Percentiles rank a stretch among this genome's conserved stretches.
Conservation (phyloP, 2,797 vertebrate genomes). For the Mormyrops attenuatus region DNA sequence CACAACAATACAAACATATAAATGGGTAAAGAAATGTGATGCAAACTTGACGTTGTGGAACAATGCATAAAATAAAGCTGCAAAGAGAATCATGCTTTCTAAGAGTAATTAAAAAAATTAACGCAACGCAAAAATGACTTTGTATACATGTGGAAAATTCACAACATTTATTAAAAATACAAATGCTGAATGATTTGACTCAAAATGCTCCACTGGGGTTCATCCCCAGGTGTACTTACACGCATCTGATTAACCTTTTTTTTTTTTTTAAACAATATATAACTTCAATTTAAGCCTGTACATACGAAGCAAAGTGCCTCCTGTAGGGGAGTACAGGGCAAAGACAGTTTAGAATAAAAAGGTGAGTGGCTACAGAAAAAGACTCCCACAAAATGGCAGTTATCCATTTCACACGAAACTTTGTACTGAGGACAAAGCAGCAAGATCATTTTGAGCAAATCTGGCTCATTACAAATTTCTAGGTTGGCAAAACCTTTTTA, state of each 20-base stretch:
- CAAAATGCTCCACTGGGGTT: constrained; percentile 50
- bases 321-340: constrained; percentile 44
- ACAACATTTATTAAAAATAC: constrained; percentile 60
- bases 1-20: constrained; percentile 34
- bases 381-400: constrained; percentile 74
- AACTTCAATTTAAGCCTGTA: constrained; percentile 54
- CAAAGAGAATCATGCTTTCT: constrained; percentile 58
- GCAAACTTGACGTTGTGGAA: constrained; percentile 37
- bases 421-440: constrained; percentile 60
- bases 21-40: constrained; percentile 34
- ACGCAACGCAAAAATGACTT: constrained; percentile 65
- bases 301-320: constrained; percentile 57
- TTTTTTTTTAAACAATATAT: constrained; percentile 51
- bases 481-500: constrained; percentile 57
- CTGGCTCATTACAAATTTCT: constrained; percentile 63
- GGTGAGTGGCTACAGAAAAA: constrained; percentile 70
- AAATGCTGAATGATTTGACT: constrained; percentile 61
- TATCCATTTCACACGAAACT: constrained; percentile 56
- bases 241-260: constrained; percentile 48
- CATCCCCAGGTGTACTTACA: constrained; percentile 52
- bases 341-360: constrained; percentile 61
- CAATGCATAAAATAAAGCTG: constrained; percentile 32
- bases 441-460: constrained; percentile 54
- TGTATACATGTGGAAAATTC: constrained; percentile 56
- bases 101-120: constrained; percentile 67